Evolutionary conservation across 2,113 vertebrate species (phyloP), one percentile per base, ranked within the genome.

Genomic region (Chascanopsetta lugubris): DNA sequence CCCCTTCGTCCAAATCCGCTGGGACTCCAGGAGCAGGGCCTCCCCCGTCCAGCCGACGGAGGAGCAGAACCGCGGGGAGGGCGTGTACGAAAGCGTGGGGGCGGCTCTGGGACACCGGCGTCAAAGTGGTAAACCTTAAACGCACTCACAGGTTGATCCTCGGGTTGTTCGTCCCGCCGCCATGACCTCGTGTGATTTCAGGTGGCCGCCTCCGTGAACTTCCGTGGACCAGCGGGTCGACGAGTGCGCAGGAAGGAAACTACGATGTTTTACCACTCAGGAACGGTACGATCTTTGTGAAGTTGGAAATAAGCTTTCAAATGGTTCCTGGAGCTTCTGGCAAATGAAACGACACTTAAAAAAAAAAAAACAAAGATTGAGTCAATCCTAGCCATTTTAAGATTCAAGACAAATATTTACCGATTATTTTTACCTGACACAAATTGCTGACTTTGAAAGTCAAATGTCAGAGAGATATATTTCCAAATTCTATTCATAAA

Each of bases 221-320:
- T 12, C 27, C 56, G 8, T 11, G 11, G 18, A 29, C 43, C 40
- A 46, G 43, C 18, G 22, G 5, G 5, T 10, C 24, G 11, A 64
- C 24, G 2, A 12, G 4, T 21, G 32, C 21, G 8, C 66, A 77
- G 18, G 24, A 89, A 22, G 66, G n/a, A 27, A 32, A 77, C 66
- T 92, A 92, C 20, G 90, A 90, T 3, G 46, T 89, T 53, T 82
- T 90, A 32, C 88, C 89, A 53, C 0, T 12, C 20, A 75, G 70
- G 54, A 84, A 85, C 25, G 25, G 87, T 86, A 57, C 8, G 51
- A 38, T 57, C 7, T 11, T 53, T n/a, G n/a, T n/a, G n/a, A n/a
- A n/a, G n/a, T n/a, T n/a, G n/a, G n/a, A n/a, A n/a, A n/a, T n/a
- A n/a, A n/a, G n/a, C n/a, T n/a, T n/a, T n/a, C n/a, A n/a, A n/a